Evolutionary conservation across 2,113 vertebrate species (phyloP).

Genomic region (Neolamprologus fasciatus): DNA sequence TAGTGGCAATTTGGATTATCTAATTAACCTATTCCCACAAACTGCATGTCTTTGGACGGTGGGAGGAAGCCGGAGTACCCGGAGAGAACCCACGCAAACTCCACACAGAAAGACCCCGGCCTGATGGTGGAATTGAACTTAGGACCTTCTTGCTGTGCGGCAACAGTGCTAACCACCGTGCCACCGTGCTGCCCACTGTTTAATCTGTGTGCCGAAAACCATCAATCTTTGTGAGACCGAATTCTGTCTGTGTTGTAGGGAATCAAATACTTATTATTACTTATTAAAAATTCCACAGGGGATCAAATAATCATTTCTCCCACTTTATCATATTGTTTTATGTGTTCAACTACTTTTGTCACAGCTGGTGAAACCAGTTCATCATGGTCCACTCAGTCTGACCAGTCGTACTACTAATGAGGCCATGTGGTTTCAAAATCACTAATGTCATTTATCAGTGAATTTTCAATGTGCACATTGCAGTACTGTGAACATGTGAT

Average conservation of each 20-base stretch:
- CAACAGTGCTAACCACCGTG: background rate
- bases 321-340: background rate
- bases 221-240: background rate
- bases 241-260: background rate
- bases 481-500: background rate
- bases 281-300: background rate
- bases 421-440: background rate
- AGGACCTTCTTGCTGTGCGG: background rate
- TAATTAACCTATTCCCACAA: background rate
- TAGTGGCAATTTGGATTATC: no score
- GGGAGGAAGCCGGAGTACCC: background rate
- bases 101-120: fast-evolving
- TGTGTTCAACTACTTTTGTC: background rate
- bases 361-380: background rate
- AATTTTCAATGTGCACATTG: background rate
- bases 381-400: background rate
- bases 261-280: background rate
- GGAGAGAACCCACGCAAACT: background rate
- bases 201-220: background rate
- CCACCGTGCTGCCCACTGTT: background rate
- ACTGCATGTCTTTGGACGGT: background rate
- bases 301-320: background rate
- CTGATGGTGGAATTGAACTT: background rate
- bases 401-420: background rate
- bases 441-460: background rate